These are phyloP conservation scores for Campoletis raptor DNA, from an alignment of 2,888 invertebrate genomes.

Conservation along the genomic window DNA sequence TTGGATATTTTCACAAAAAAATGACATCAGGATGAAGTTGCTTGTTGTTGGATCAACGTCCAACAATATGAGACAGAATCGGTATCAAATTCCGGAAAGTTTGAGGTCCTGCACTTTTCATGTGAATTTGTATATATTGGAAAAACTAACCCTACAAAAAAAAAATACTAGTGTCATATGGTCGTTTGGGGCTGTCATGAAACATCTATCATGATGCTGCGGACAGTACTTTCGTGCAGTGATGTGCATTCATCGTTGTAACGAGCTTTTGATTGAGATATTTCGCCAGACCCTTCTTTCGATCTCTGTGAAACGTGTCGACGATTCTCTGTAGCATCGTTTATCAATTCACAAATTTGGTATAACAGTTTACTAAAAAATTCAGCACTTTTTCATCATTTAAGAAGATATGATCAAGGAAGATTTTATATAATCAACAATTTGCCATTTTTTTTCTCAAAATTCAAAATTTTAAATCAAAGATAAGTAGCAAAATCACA, in stretches of 20 bases:
- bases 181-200: neutral
- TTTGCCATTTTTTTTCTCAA: too few relatives aligned
- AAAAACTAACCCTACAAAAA: neutral
- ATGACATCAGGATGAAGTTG: neutral
- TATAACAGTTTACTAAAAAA: neutral
- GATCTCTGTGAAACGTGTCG: neutral
- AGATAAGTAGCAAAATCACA: too few relatives aligned
- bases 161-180: neutral
- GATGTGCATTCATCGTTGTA: neutral
- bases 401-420: too few relatives aligned
- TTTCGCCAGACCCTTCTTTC: neutral
- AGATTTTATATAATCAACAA: too few relatives aligned
- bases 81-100: too few relatives aligned
- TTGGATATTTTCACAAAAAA: neutral
- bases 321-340: neutral
- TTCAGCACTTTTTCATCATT: neutral
- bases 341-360: neutral
- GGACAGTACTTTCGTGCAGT: neutral
- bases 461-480: too few relatives aligned
- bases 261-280: neutral
- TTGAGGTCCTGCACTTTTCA: neutral
- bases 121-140: neutral
- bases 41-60: neutral
- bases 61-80: too few relatives aligned
- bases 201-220: neutral